Base-by-base conservation (phyloP, 2,888 invertebrate species). In the Agrotis puta region DNA sequence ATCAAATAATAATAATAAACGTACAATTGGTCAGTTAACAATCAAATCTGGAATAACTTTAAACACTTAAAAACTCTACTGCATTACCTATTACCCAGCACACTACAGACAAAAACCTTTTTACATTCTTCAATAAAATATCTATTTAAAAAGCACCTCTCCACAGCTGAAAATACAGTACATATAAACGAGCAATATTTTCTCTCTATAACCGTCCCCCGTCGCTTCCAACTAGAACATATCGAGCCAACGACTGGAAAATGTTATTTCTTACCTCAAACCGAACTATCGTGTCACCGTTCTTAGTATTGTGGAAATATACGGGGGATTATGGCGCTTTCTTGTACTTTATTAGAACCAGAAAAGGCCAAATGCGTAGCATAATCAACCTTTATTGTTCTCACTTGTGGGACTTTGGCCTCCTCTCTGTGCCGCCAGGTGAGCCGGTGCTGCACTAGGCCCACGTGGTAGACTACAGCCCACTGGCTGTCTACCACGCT, bases 191-290 rank as follows among this genome's bases (percentile, higher is more conserved):
- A 65, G 54, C 22, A 77, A 81, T 81, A 78, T 78, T 81, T 81
- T 77, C 56, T 45, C 50, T 54, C 16, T n/a, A 43, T 54, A 67
- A 48, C 50, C 59, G 56, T 66, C 54, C 33, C 22, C 47, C 5
- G 43, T 47, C 56, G 50, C 54, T 54, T 33, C 27, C 39, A 39
- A 39, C 39, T 39, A 39, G 22, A 51, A 67, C 53, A 54, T 65
- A 27, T 70, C 57, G 64, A 64, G 68, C 57, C 74, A 79, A 85
- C 72, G 68, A 74, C 70, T 77, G 70, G 72, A 84, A 84, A 82
- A 85, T 82, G 80, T 83, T 85, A 84, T 84, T 83, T 82, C 75
- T 82, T 84, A 77, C 85, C 64, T 74, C 79, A 71, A 82, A 64
- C 62, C 0, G 47, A 78, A 70, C 54, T 59, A 74, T 64, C 56